phyloP scores from a whole-genome alignment of 2,888 invertebrate species.

The Amorpha juglandis region DNA sequence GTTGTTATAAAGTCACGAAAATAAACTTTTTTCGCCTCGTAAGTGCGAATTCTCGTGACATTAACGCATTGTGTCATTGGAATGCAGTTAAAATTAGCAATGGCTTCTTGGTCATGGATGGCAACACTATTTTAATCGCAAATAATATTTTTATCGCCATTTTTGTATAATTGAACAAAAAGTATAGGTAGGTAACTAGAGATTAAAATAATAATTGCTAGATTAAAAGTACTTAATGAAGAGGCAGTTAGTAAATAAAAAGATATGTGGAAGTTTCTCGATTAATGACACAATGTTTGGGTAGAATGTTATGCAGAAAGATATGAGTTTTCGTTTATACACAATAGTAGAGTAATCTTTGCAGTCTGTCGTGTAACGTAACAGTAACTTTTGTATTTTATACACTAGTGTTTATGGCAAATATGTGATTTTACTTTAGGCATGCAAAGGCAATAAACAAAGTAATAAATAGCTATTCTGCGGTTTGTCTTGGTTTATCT shows the following conservation, averaged over 20 bases:
- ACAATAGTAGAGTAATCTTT: no score
- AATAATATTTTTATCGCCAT: background rate
- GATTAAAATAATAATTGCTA: background rate
- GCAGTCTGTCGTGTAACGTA: no score
- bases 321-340: no score
- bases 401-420: no score
- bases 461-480: no score
- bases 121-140: background rate
- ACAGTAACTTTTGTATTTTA: no score
- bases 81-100: constrained; percentile 10
- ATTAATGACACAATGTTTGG: background rate
- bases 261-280: constrained; percentile 11
- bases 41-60: background rate
- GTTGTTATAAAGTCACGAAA: constrained; percentile 42
- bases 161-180: background rate
- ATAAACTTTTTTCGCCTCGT: constrained; percentile 36
- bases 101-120: background rate
- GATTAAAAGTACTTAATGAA: constrained; percentile 2
- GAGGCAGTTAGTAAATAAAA: background rate
- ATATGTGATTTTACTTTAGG: no score
- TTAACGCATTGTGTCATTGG: constrained; percentile 1
- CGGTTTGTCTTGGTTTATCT: no score
- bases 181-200: background rate
- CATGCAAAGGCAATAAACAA: no score
- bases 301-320: no score